Percentiles rank a stretch among this genome's conserved stretches.
Conservation (phyloP, 2,113 vertebrate genomes). For the Genyomyrus donnyi region DNA sequence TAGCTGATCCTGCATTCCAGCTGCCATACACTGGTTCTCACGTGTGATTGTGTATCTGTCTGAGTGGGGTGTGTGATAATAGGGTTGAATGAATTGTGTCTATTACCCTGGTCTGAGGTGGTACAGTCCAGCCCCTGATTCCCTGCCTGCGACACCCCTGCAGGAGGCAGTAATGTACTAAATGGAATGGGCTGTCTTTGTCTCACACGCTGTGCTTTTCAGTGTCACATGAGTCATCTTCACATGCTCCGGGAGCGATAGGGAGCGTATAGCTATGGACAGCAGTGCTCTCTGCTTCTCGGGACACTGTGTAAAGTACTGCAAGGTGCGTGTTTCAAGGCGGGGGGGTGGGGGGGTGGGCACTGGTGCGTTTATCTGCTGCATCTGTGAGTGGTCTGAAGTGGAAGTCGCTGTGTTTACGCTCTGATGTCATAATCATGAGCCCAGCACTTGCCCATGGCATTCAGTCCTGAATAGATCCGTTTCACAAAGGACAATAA, state of each 20-base stretch:
- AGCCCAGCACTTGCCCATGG: background rate
- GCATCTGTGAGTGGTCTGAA: background rate
- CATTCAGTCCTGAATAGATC: background rate
- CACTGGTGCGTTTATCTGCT: background rate
- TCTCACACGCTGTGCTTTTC: background rate
- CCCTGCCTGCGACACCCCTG: background rate
- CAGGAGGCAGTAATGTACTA: background rate
- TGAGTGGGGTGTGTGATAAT: background rate
- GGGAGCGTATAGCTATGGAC: background rate
- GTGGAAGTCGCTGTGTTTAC: background rate
- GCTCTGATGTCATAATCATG: background rate
- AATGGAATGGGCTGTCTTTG: background rate
- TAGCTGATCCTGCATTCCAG: background rate
- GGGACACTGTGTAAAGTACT: background rate
- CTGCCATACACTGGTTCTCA: background rate
- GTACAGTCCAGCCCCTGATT: background rate
- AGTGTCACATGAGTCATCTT: background rate
- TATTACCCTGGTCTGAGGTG: background rate
- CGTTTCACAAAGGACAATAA: background rate
- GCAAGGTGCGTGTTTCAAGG: background rate
- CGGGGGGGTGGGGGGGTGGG: background rate
- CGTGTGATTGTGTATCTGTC: background rate
- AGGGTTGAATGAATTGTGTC: background rate
- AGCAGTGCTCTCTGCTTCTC: background rate
- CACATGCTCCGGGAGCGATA: background rate